These are phyloP conservation scores for Neoarius graeffei DNA, from an alignment of 2,113 vertebrate species.

Conservation along the genomic window DNA sequence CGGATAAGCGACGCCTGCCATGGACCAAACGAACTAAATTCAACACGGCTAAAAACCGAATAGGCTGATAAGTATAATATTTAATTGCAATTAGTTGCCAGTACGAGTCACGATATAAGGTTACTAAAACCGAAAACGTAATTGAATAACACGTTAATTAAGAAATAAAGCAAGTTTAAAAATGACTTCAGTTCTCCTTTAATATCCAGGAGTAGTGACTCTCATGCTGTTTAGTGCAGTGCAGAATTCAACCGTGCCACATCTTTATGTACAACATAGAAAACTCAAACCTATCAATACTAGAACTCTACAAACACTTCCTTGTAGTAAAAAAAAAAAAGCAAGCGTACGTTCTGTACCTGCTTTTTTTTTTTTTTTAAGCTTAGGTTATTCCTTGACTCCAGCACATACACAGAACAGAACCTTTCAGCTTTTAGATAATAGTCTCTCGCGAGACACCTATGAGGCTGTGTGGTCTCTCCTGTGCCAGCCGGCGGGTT, in stretches of 20 bases:
- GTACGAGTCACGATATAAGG: no score
- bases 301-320: background rate
- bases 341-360: background rate
- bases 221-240: conserved; percentile 13
- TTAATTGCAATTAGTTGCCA: no score
- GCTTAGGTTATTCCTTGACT: background rate
- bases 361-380: background rate
- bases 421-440: conserved; percentile 64
- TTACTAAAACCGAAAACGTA: no score
- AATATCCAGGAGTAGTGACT: background rate
- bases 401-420: background rate
- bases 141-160: no score
- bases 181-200: background rate
- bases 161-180: no score
- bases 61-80: no score
- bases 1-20: no score
- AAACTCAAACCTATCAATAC: background rate
- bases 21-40: no score
- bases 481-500: conserved; percentile 51
- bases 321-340: conserved; percentile 17
- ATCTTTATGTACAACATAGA: background rate
- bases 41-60: no score
- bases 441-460: conserved; percentile 79
- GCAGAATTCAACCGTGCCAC: background rate
- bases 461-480: conserved; percentile 76